Base-by-base conservation (phyloP, 2,797 vertebrate species). In the Darevskia nairensis region DNA sequence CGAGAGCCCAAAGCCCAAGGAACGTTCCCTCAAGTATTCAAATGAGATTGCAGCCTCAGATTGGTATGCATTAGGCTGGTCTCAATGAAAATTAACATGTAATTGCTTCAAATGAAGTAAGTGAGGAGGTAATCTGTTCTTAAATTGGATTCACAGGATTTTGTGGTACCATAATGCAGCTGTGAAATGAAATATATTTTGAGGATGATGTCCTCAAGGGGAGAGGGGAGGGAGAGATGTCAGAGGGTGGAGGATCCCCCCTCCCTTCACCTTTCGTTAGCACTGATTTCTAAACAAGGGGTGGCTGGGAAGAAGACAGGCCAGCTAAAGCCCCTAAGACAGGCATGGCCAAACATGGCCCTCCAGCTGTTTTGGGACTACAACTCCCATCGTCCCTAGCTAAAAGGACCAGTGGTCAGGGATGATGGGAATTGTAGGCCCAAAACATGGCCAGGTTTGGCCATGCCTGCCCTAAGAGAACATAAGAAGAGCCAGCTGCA, bases 71-170 rank as follows among this genome's bases (percentile, higher is more conserved):
- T 97, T 97, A 97, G 97, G 95, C 96, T 97, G 95, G 96, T 97
- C 96, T 97, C 97, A 97, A 97, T 97, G 97, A 97, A 97, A 97
- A 97, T 97, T 97, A 97, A 97, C 97, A 97, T 97, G 97, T 97
- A 97, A 97, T 97, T 97, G 97, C 97, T 97, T 97, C 97, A 97
- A 97, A 97, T 97, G 97, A 97, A 97, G 97, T 97, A 97, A 97
- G 97, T 97, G 97, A 97, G 97, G 97, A 97, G 97, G 97, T 97
- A 97, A 97, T 97, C 97, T 97, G 97, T 97, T 97, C 97, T 97
- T 97, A 97, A 97, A 97, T 97, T 97, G 97, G 97, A 97, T 97
- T 97, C 97, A 94, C 96, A 96, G 97, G 96, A 97, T 97, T 97
- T 97, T 97, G 97, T 97, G 97, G 96, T 97, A 97, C 97, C 96